Base-by-base conservation (phyloP, 2,797 vertebrate genomes). In the Tragopan temminckii region DNA sequence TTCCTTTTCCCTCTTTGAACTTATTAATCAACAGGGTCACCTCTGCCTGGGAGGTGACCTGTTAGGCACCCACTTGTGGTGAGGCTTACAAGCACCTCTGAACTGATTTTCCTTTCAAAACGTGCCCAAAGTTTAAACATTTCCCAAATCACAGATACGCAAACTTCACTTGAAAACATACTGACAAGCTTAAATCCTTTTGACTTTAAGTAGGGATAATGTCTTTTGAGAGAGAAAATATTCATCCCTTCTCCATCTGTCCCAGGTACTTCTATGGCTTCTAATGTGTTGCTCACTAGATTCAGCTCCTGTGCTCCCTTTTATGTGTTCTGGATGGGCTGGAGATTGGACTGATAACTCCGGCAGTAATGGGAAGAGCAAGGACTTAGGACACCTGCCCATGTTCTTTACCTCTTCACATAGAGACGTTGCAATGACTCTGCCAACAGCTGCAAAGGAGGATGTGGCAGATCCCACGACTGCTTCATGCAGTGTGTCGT, bases 351-450 rank as follows among this genome's bases (percentile, higher is more conserved):
- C 7, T 46, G 8, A 8, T 36, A 21, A 2, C 31, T 8, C 14
- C 48, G 5, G 40, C 35, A 38, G 8, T 3, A 7, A 16, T n/a
- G 8, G 31, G 7, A 85, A 76, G 10, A 64, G 6, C 12, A 9
- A 11, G 52, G 8, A 11, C 16, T 72, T 42, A 9, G 23, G 29
- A 13, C n/a, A 38, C 5, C 33, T 25, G 2, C 18, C 25, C 12
- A 5, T 0, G 0, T 66, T 42, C 50, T 66, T 75, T 29, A 6
- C 0, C 0, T 15, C 10, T 38, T 45, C n/a, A 14, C 10, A 29
- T 42, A 46, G 27, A 59, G 31, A 19, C 2, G 2, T 46, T 63
- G 58, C 48, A 67, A 25, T 25, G 36, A 38, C 42, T 45, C 43
- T 35, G 25, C 15, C 42, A 33, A 8, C 21, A 33, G 27, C 0